A percentile compares a stretch with the other conserved stretches of the same genome.
These are phyloP conservation scores for Chironex yamaguchii DNA, from an alignment of 30 jellyfish, hydroid and myxozoan genomes.

Conservation along the genomic window DNA sequence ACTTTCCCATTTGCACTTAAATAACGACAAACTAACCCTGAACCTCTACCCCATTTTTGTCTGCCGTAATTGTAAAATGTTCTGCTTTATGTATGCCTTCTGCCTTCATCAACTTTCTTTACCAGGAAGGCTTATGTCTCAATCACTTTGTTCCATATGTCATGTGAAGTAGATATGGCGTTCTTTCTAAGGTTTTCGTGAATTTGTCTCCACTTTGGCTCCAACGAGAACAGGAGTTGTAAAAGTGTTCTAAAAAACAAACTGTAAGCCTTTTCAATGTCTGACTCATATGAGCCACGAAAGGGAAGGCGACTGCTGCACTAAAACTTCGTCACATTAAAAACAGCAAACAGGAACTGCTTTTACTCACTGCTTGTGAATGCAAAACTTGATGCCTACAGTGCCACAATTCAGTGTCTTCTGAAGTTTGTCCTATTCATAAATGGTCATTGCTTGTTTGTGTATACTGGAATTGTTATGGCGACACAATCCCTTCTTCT, in stretches of 20 bases:
- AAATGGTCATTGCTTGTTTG: background rate
- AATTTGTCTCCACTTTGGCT: conserved; percentile 25
- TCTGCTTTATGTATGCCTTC: conserved; percentile 14
- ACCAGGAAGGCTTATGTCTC: too few species aligned
- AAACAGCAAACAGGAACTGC: background rate
- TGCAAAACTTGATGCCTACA: background rate
- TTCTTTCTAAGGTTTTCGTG: conserved; percentile 2
- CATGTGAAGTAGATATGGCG: conserved; percentile 3
- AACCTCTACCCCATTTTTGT: background rate
- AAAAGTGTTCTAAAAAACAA: background rate
- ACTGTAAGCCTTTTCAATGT: background rate
- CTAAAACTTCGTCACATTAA: background rate
- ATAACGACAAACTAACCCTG: conserved; percentile 6
- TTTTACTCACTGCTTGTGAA: background rate
- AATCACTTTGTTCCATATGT: background rate
- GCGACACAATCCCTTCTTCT: background rate
- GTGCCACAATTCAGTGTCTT: background rate
- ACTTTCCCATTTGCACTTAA: background rate
- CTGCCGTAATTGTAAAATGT: conserved; percentile 19
- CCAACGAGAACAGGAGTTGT: conserved; percentile 26
- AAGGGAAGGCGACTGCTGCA: background rate
- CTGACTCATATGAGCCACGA: background rate
- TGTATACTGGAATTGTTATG: background rate
- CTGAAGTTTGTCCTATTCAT: background rate
- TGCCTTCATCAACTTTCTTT: too few species aligned